These are phyloP conservation scores for Sebastolobus altivelis DNA, from an alignment of 2,797 vertebrate species.

Conservation along the genomic window DNA sequence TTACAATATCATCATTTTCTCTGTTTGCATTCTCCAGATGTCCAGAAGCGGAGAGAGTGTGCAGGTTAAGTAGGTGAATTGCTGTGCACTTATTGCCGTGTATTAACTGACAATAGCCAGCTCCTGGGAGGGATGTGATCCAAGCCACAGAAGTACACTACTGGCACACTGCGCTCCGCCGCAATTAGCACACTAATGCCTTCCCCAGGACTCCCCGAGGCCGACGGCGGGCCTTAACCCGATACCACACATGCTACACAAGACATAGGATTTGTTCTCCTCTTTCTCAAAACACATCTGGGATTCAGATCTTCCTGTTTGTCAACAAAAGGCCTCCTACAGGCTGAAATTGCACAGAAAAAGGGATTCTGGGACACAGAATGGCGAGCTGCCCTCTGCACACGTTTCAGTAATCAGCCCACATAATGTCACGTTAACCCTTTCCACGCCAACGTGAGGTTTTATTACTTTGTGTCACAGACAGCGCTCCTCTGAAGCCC, in stretches of 20 bases:
- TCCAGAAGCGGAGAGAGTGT: constrained; percentile 33
- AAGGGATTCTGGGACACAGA: constrained; percentile 41
- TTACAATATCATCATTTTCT: constrained; percentile 41
- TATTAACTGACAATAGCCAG: constrained; percentile 71
- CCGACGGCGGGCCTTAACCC: constrained; percentile 72
- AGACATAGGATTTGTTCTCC: constrained; percentile 59
- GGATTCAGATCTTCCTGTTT: constrained; percentile 81
- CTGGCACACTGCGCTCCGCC: constrained; percentile 55
- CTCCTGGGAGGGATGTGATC: constrained; percentile 69
- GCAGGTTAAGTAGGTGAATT: constrained; percentile 72
- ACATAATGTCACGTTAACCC: constrained; percentile 67
- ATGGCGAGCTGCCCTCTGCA: constrained; percentile 36
- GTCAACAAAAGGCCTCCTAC: constrained; percentile 79
- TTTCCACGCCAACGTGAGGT: constrained; percentile 42
- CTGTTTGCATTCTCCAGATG: constrained; percentile 46
- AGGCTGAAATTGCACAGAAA: constrained; percentile 52
- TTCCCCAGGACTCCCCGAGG: constrained; percentile 79
- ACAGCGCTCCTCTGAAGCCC: constrained; percentile 43
- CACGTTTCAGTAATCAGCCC: constrained; percentile 53
- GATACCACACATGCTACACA: constrained; percentile 79
- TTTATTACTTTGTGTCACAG: constrained; percentile 46
- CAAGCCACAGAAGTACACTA: constrained; percentile 68
- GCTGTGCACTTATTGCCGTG: constrained; percentile 35
- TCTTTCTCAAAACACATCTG: constrained; percentile 79
- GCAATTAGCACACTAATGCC: constrained; percentile 80